Evolutionary conservation across 2,113 vertebrate genomes (phyloP).

Genomic region (Nothobranchius furzeri): DNA sequence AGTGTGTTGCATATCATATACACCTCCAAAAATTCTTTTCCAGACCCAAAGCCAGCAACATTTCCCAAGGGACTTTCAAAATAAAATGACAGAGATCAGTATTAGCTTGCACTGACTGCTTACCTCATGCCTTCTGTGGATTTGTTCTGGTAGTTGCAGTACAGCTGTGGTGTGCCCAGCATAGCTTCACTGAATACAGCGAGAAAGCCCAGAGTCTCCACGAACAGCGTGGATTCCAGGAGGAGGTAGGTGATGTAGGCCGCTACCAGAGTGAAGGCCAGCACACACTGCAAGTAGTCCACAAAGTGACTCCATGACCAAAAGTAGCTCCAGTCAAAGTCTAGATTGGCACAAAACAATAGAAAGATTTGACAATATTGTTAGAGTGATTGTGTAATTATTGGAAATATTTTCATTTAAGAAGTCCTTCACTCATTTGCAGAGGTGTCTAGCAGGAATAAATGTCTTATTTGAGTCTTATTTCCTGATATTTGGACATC

Average conservation of each 20-base stretch:
- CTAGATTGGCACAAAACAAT: constrained; percentile 67
- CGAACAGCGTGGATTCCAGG: constrained; percentile 88
- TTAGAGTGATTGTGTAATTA: no score
- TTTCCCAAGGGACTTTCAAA: neutral
- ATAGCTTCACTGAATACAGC: constrained; percentile 94
- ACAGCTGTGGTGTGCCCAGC: constrained; percentile 92
- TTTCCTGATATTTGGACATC: no score
- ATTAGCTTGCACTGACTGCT: neutral
- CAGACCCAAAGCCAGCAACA: neutral
- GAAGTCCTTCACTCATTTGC: no score
- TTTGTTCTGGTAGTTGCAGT: constrained; percentile 91
- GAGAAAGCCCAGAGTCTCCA: constrained; percentile 93
- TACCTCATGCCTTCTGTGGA: constrained; percentile 98
- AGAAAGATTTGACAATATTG: constrained; percentile 2
- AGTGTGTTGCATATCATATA: no score
- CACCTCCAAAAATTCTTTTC: neutral
- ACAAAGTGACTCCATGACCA: constrained; percentile 94
- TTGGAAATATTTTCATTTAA: no score
- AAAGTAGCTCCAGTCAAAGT: constrained; percentile 92
- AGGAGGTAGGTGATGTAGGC: constrained; percentile 93
- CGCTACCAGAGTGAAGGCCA: constrained; percentile 87
- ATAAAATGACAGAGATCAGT: neutral
- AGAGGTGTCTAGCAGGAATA: no score
- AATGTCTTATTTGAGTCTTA: no score
- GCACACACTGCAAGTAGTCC: constrained; percentile 93